Percentiles rank a stretch among this genome's conserved stretches.
Evolutionary conservation across 2,888 invertebrate genomes (phyloP).

Genomic region (Leptopilina myrica): DNA sequence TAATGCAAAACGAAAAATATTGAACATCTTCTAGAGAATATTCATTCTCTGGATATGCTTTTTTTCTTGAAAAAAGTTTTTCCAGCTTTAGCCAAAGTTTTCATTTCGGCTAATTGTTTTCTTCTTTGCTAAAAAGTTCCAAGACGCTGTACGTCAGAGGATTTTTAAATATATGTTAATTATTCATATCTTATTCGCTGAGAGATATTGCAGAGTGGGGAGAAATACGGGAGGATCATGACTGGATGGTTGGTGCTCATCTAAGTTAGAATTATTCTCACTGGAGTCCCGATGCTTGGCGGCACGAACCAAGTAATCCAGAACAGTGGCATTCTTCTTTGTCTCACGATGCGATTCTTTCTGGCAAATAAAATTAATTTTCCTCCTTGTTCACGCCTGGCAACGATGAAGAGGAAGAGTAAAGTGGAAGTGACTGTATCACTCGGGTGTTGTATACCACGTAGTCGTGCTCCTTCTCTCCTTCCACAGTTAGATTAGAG

Average conservation of each 20-base stretch:
- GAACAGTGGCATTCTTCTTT: constrained; percentile 42
- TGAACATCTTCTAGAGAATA: too few relatives aligned
- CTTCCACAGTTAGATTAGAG: constrained; percentile 71
- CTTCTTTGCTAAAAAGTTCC: too few relatives aligned
- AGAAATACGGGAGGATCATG: constrained; percentile 46
- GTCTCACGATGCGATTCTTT: constrained; percentile 43
- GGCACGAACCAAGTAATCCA: constrained; percentile 45
- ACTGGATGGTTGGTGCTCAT: constrained; percentile 34
- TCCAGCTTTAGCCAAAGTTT: too few relatives aligned
- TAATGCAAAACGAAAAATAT: too few relatives aligned
- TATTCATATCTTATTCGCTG: constrained; percentile 49
- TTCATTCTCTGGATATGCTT: too few relatives aligned
- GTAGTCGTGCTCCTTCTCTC: constrained; percentile 58
- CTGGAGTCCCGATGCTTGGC: constrained; percentile 28
- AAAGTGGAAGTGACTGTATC: constrained; percentile 20
- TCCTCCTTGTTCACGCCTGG: constrained; percentile 50
- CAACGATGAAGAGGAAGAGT: constrained; percentile 43
- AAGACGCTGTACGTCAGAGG: not conserved
- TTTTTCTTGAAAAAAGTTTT: too few relatives aligned
- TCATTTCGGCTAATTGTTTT: too few relatives aligned
- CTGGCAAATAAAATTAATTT: constrained; percentile 61
- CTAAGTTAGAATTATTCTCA: constrained; percentile 47
- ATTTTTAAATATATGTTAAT: constrained; percentile 53
- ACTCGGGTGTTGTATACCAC: constrained; percentile 52
- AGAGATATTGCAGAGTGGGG: constrained; percentile 42